Evolutionary conservation across 2,113 vertebrate species (phyloP).

Genomic region (Nesogale talazaci): DNA sequence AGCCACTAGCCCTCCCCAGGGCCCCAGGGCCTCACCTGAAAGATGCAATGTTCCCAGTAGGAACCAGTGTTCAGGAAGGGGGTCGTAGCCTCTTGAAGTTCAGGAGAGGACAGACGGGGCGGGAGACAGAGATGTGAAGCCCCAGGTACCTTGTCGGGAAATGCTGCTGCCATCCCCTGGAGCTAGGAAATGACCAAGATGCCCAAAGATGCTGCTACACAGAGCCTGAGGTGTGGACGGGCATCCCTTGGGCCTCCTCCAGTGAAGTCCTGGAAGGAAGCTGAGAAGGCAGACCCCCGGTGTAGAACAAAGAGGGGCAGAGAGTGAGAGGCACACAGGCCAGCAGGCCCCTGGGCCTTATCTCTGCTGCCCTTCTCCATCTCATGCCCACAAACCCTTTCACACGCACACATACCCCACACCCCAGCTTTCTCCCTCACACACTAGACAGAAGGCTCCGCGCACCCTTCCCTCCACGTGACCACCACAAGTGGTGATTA

Average conservation of each 20-base stretch:
- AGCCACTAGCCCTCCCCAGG: not conserved
- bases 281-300: not conserved
- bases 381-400: not conserved
- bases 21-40: not conserved
- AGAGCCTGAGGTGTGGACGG: not conserved
- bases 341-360: not conserved
- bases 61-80: not conserved
- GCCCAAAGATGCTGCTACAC: too few species aligned
- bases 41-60: not conserved
- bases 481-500: not conserved
- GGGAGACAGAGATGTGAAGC: not conserved
- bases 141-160: not conserved
- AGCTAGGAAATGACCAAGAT: not conserved
- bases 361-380: not conserved
- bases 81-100: not conserved
- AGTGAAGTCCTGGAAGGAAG: not conserved
- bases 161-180: accelerated
- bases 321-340: not conserved
- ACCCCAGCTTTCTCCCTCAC: accelerated
- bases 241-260: not conserved
- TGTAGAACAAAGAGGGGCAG: not conserved
- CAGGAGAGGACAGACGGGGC: too few species aligned
- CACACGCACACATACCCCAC: too few species aligned
- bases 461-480: not conserved
- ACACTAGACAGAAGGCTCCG: not conserved